Evolutionary conservation across 2,113 vertebrate genomes (phyloP).

Genomic region (Oncorhynchus tshawytscha): DNA sequence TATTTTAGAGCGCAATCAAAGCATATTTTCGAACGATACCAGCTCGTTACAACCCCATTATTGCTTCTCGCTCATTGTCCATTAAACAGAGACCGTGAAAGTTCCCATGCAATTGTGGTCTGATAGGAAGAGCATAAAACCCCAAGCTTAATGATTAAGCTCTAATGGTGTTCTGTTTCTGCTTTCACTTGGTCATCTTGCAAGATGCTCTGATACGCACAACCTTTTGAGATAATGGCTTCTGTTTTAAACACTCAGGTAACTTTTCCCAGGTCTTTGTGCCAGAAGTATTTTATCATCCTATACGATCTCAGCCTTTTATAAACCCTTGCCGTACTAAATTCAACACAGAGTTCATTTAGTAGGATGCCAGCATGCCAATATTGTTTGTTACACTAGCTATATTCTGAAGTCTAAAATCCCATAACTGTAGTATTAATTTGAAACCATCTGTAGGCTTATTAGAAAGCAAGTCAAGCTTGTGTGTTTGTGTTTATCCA

Average conservation of each 20-base stretch:
- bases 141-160: not conserved
- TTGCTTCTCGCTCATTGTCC: not conserved
- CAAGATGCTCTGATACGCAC: not conserved
- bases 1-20: not conserved
- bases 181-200: not conserved
- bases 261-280: not conserved
- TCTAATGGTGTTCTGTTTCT: not conserved
- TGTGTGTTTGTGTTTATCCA: not conserved
- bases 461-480: not conserved
- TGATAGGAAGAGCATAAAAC: too few relatives aligned
- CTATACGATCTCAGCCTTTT: too few relatives aligned
- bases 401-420: not conserved
- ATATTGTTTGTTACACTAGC: not conserved
- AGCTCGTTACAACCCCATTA: not conserved
- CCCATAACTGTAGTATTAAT: not conserved
- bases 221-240: too few relatives aligned
- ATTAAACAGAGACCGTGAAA: not conserved
- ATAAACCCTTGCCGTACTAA: too few relatives aligned
- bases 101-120: not conserved
- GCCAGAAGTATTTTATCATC: not conserved
- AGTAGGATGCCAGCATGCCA: not conserved
- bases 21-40: not conserved
- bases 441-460: not conserved
- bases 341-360: not conserved
- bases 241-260: too few relatives aligned